phyloP scores from a whole-genome alignment of 2,113 vertebrate genomes.

The Ophthalmolycus amberensis region DNA sequence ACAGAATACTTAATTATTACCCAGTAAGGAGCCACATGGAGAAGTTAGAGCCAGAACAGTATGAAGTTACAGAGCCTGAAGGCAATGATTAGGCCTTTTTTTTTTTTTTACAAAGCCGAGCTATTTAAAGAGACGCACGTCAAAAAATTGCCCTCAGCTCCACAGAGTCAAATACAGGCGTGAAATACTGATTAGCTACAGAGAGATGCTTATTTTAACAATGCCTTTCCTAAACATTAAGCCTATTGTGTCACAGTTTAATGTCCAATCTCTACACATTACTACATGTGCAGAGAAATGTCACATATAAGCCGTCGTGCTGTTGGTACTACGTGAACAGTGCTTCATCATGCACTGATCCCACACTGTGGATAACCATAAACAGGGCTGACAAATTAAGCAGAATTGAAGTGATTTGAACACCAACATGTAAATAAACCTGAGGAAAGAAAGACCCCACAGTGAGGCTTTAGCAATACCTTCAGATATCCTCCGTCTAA shows the following conservation, averaged over 20 bases:
- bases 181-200: constrained; percentile 17
- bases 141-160: constrained; percentile 27
- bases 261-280: not conserved
- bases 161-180: constrained; percentile 9
- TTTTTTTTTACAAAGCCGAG: not conserved
- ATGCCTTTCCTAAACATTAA: not conserved
- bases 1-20: not conserved
- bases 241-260: not conserved
- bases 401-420: not conserved
- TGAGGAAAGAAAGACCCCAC: not conserved
- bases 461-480: not conserved
- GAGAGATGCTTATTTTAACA: not conserved
- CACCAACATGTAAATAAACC: not conserved
- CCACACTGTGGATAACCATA: constrained; percentile 4
- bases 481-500: constrained; percentile 16
- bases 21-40: not conserved
- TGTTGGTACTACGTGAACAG: not conserved
- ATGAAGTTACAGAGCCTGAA: not conserved
- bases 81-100: constrained; percentile 13
- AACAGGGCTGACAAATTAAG: constrained; percentile 55
- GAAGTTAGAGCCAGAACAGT: not conserved
- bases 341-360: constrained; percentile 19
- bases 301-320: not conserved
- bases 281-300: not conserved
- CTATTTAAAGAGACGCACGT: constrained; percentile 37